Percentiles rank a stretch among this genome's conserved stretches.
Conservation (phyloP, 2,113 vertebrate species). For the Potamarius usumacintae region DNA sequence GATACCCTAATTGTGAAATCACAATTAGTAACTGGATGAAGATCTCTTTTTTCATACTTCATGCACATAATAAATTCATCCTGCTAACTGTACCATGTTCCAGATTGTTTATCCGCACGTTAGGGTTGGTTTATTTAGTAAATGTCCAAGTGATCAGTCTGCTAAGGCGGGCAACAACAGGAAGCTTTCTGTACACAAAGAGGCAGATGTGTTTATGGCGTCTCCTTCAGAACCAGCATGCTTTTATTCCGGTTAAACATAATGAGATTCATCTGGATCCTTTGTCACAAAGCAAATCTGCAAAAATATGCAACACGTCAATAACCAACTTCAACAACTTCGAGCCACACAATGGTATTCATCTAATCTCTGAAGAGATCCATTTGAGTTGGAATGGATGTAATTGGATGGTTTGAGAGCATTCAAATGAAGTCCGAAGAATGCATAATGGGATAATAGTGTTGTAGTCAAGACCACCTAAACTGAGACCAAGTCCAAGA, state of each 20-base stretch:
- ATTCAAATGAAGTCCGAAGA: not conserved
- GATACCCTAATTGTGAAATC: not conserved
- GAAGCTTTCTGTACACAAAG: conserved; percentile 13
- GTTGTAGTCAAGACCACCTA: too few species aligned
- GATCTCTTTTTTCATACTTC: too few species aligned
- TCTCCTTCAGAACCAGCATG: conserved; percentile 18
- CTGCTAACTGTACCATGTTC: conserved; percentile 13
- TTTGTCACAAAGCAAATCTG: not conserved
- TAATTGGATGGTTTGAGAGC: not conserved
- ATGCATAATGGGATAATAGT: not conserved
- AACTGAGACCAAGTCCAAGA: too few species aligned
- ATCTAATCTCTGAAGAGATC: not conserved
- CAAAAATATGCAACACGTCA: not conserved
- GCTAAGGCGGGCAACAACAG: conserved; percentile 11
- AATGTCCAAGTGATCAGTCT: not conserved
- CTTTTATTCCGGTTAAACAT: not conserved
- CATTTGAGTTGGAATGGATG: not conserved
- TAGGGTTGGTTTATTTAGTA: not conserved
- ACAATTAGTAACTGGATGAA: too few species aligned
- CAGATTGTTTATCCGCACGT: not conserved
- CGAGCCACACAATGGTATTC: not conserved
- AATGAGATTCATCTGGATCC: conserved; percentile 13
- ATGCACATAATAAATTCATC: not conserved
- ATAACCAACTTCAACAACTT: not conserved
- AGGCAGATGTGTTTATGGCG: conserved; percentile 77